Evolutionary conservation across 1,140 invertebrate species (phyloP), one percentile per base, ranked within the genome.

Genomic region (Laodelphax striatellus): DNA sequence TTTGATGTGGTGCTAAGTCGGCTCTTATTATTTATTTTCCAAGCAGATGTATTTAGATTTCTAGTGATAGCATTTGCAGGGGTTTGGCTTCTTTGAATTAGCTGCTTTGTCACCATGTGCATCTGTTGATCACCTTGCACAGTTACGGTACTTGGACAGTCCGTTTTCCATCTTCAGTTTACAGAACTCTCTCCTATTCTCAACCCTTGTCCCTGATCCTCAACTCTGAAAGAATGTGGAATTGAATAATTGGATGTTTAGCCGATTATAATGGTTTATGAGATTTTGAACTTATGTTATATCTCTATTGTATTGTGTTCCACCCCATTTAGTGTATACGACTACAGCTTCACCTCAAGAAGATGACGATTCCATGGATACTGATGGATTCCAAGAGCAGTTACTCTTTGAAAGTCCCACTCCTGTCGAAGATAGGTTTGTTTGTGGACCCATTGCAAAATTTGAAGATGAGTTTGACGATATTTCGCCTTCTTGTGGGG

Each of bases 281-380:
- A n/a, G 31, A 53, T 5, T 34, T 22, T 6, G 10, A 24, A 50
- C 21, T 50, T 17, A 2, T 50, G 46, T 50, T 50, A 62, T 43
- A 63, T 63, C 34, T 38, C 34, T 38, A 38, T 38, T 34, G 57
- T 57, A 14, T 62, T 65, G 46, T 65, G 64, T 64, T 66, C 55
- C 63, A 64, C 65, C 58, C 56, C 57, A 63, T 62, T 58, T 63
- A 68, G 66, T 66, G 63, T 57, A 72, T 56, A 72, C 70, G 63
- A 55, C 72, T 55, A 72, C 70, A 64, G 73, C 73, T 55, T 76
- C 75, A 52, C 73, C 75, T 58, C 75, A 77, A 69, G 76, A 77
- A 65, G 68, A 70, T 63, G 76, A 77, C 67, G 76, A 76, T 63
- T 76, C 76, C 24, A 66, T 77, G 71, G 76, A 77, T 66, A 75